phyloP scores from a whole-genome alignment of 2,797 vertebrate genomes.

The Carduelis carduelis region DNA sequence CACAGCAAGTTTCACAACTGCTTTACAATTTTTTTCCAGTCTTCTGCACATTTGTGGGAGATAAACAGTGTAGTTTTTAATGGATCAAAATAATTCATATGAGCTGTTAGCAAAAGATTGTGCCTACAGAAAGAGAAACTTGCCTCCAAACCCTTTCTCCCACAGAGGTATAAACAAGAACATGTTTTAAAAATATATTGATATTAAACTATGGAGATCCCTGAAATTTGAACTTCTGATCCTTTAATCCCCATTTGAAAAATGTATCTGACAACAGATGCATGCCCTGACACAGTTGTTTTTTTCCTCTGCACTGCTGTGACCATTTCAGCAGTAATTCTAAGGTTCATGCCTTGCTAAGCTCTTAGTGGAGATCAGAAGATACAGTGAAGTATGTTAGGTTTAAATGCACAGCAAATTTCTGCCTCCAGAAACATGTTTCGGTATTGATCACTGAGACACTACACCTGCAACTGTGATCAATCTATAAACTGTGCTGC shows the following conservation, averaged over 20 bases:
- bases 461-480: neutral
- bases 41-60: neutral
- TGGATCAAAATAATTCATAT: slow-evolving; percentile 43
- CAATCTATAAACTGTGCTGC: neutral
- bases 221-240: slow-evolving; percentile 41
- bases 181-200: slow-evolving; percentile 8
- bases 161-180: slow-evolving; percentile 47
- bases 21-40: neutral
- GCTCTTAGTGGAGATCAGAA: slow-evolving; percentile 14
- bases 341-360: slow-evolving; percentile 22
- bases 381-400: neutral
- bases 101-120: slow-evolving; percentile 40
- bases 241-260: slow-evolving; percentile 45
- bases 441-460: neutral
- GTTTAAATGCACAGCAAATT: slow-evolving; percentile 41
- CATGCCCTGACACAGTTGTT: neutral
- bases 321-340: slow-evolving; percentile 48
- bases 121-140: slow-evolving; percentile 27
- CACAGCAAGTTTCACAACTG: neutral
- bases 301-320: slow-evolving; percentile 2
- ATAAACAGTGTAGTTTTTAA: slow-evolving; percentile 17
- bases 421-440: slow-evolving; percentile 16
- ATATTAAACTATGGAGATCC: slow-evolving; percentile 49
- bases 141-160: slow-evolving; percentile 11
- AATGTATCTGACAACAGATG: slow-evolving; percentile 19